These are phyloP conservation scores for Euschistus heros DNA, from an alignment of 1,140 invertebrate genomes.

Conservation along the genomic window DNA sequence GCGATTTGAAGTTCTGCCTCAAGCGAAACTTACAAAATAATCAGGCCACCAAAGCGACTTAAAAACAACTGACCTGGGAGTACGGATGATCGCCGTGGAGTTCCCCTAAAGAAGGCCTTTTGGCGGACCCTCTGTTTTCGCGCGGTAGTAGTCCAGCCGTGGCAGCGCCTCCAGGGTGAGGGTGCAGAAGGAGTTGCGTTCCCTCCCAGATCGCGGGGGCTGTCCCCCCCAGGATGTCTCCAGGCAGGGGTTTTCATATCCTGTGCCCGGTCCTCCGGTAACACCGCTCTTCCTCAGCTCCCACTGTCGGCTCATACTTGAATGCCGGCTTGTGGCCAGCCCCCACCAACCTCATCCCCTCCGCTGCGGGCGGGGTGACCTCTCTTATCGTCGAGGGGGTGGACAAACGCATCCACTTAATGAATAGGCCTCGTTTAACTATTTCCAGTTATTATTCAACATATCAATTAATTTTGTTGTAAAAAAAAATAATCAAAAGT, in stretches of 20 bases:
- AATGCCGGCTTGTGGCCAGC: no score
- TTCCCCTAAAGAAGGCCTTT: constrained; percentile 60
- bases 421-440: no score
- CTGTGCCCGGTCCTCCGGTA: background rate
- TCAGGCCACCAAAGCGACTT: no score
- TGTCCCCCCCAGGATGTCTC: background rate
- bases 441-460: no score
- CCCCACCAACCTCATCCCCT: no score
- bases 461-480: no score
- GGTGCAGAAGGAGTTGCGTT: constrained; percentile 31
- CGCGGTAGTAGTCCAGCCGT: constrained; percentile 80
- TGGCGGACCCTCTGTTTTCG: constrained; percentile 58
- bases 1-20: no score
- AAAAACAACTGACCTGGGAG: background rate
- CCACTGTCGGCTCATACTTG: background rate
- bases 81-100: constrained; percentile 35
- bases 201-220: constrained; percentile 16
- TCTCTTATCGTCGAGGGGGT: no score
- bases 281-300: background rate
- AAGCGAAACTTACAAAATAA: no score
- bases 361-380: no score
- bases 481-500: no score
- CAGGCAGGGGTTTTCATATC: background rate
- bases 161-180: constrained; percentile 69
- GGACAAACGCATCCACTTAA: no score